A percentile compares a stretch with the other conserved stretches of the same genome.
These are phyloP conservation scores for Drosophila monieri DNA, from an alignment of 2,888 invertebrate genomes.

Conservation along the genomic window DNA sequence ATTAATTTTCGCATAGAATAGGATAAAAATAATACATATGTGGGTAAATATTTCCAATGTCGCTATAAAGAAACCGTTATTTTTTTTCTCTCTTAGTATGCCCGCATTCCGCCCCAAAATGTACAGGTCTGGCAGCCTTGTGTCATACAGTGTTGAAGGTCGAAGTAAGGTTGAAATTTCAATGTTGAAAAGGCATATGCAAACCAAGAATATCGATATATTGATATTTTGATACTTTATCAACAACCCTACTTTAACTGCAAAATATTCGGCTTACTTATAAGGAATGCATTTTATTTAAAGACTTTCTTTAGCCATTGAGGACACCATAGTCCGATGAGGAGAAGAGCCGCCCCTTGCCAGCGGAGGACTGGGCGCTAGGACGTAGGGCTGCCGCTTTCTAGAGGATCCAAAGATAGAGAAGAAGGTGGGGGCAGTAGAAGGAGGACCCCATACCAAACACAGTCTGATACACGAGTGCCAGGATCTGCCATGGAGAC, in stretches of 20 bases:
- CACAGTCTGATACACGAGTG: slow-evolving; percentile 55
- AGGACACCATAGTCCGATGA: slow-evolving; percentile 18
- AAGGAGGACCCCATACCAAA: slow-evolving; percentile 1
- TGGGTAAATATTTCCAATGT: too few species aligned
- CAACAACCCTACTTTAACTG: neutral
- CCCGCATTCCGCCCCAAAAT: too few species aligned
- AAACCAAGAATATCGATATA: neutral
- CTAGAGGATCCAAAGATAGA: neutral
- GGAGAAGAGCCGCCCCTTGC: slow-evolving; percentile 11
- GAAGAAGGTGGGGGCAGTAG: slow-evolving; percentile 7
- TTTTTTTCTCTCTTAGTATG: too few species aligned
- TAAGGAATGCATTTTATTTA: slow-evolving; percentile 20
- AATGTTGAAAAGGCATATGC: too few species aligned
- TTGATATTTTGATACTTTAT: neutral
- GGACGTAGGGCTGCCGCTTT: slow-evolving; percentile 12
- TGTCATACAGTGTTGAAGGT: too few species aligned
- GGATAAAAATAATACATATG: too few species aligned
- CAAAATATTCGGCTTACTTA: slow-evolving; percentile 25
- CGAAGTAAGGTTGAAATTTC: too few species aligned
- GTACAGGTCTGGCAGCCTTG: too few species aligned
- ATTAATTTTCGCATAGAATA: too few species aligned
- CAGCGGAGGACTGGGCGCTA: slow-evolving; percentile 23
- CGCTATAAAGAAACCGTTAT: too few species aligned
- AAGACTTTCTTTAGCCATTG: neutral
- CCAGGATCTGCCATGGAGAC: slow-evolving; percentile 65